phyloP scores from a whole-genome alignment of 2,888 invertebrate genomes.

The Tenthredo scrophulariae region DNA sequence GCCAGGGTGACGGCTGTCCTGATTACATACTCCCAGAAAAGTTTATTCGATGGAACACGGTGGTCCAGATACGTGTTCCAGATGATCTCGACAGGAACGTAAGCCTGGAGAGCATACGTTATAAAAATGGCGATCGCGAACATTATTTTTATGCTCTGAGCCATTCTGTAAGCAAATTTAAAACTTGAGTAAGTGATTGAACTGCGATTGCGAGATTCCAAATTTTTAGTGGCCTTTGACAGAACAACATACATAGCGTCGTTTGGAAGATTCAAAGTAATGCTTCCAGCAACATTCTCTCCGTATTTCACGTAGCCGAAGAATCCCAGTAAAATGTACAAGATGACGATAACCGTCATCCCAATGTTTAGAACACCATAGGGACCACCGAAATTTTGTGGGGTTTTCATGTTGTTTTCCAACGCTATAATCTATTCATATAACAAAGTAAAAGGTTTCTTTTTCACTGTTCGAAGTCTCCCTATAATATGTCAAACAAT shows the following conservation, averaged over 20 bases:
- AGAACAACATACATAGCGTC: slow-evolving; percentile 79
- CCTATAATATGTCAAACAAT: slow-evolving; percentile 12
- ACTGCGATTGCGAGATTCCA: neutral
- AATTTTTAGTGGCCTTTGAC: neutral
- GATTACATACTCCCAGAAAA: slow-evolving; percentile 80
- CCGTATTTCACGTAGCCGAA: slow-evolving; percentile 93
- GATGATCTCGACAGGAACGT: slow-evolving; percentile 91
- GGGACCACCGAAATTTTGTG: slow-evolving; percentile 87
- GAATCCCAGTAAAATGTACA: slow-evolving; percentile 90
- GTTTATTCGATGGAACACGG: slow-evolving; percentile 71
- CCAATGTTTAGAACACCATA: slow-evolving; percentile 91
- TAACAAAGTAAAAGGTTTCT: slow-evolving; percentile 76
- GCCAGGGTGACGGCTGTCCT: slow-evolving; percentile 80
- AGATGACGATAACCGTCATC: slow-evolving; percentile 87
- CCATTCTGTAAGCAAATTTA: slow-evolving; percentile 79
- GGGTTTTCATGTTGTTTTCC: slow-evolving; percentile 94
- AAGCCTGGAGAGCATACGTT: slow-evolving; percentile 93
- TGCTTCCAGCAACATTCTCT: slow-evolving; percentile 84
- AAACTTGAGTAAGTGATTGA: slow-evolving; percentile 59
- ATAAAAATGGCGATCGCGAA: slow-evolving; percentile 88
- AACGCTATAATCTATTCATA: slow-evolving; percentile 89
- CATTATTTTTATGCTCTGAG: slow-evolving; percentile 82
- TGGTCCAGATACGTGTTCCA: slow-evolving; percentile 80
- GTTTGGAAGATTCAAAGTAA: slow-evolving; percentile 90
- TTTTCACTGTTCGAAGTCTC: slow-evolving; percentile 59